A percentile compares a stretch with the other conserved stretches of the same genome.
Conservation (phyloP, 2,888 invertebrate species). For the Temnothorax rugatulus region DNA sequence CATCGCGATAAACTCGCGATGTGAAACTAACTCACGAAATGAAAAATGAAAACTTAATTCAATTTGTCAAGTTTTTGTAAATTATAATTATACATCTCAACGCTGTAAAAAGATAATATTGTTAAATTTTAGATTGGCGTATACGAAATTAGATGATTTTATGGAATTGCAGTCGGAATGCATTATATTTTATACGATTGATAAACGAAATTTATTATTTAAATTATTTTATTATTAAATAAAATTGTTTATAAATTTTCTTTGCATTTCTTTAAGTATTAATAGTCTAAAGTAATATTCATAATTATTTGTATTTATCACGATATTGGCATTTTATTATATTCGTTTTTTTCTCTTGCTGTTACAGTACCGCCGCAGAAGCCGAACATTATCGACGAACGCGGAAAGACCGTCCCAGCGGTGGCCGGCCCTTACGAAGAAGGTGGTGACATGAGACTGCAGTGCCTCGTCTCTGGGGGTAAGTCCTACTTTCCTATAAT, state of each 20-base stretch:
- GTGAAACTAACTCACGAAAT: neutral
- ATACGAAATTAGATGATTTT: neutral
- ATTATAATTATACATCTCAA: neutral
- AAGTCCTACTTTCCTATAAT: conserved; percentile 81
- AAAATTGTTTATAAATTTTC: neutral
- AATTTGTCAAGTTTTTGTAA: neutral
- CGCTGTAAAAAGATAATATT: neutral
- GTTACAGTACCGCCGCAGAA: conserved; percentile 91
- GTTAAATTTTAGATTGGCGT: neutral
- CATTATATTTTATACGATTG: neutral
- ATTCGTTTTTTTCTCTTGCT: conserved; percentile 68
- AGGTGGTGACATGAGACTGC: conserved; percentile 90
- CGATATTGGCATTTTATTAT: neutral
- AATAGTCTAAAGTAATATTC: neutral
- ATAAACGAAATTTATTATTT: neutral
- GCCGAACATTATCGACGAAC: conserved; percentile 91
- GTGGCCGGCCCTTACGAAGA: conserved; percentile 92
- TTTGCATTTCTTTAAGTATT: neutral
- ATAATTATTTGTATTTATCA: neutral
- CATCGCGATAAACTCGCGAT: neutral
- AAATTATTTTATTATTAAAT: conserved; percentile 1
- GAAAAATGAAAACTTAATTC: conserved; percentile 3
- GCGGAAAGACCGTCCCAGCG: conserved; percentile 89
- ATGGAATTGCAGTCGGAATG: neutral
- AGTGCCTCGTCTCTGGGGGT: conserved; percentile 93